Conservation (phyloP, 2,888 invertebrate species). For the Latrodectus elegans region DNA sequence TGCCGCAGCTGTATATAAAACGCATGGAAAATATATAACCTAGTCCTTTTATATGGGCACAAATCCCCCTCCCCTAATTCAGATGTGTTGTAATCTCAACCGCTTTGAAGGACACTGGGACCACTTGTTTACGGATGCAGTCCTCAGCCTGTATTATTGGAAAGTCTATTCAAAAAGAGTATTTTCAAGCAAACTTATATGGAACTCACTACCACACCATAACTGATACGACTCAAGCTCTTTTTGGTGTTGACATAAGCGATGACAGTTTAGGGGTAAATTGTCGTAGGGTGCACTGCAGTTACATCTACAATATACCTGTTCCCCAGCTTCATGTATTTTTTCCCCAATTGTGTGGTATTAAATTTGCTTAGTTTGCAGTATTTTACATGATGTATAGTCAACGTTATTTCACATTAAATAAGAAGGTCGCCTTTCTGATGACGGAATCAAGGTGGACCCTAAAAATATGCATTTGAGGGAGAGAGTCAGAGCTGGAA, state of each 20-base stretch:
- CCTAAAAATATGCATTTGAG: too few species aligned
- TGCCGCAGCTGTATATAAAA: constrained; percentile 47
- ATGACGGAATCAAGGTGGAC: too few species aligned
- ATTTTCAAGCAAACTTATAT: constrained; percentile 45
- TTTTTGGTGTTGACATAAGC: constrained; percentile 36
- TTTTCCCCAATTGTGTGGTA: neutral
- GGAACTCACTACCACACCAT: constrained; percentile 26
- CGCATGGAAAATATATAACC: constrained; percentile 65
- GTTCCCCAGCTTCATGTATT: too few species aligned
- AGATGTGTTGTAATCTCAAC: constrained; percentile 66
- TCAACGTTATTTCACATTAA: too few species aligned
- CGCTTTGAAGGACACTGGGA: constrained; percentile 32
- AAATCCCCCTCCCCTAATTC: constrained; percentile 41
- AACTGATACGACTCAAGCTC: constrained; percentile 47
- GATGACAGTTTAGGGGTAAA: constrained; percentile 17
- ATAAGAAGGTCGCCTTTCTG: too few species aligned
- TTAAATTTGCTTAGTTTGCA: constrained; percentile 32
- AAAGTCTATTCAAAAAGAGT: constrained; percentile 40
- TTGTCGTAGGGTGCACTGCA: neutral
- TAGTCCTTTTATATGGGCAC: constrained; percentile 25
- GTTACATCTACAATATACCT: too few species aligned
- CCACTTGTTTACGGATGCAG: constrained; percentile 60
- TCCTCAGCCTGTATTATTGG: constrained; percentile 39
- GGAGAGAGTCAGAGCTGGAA: too few species aligned
- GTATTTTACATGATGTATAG: constrained; percentile 10